Evolutionary conservation across 2,888 invertebrate species (phyloP), one percentile per base, ranked within the genome.

Genomic region (Mallateleia sp.): DNA sequence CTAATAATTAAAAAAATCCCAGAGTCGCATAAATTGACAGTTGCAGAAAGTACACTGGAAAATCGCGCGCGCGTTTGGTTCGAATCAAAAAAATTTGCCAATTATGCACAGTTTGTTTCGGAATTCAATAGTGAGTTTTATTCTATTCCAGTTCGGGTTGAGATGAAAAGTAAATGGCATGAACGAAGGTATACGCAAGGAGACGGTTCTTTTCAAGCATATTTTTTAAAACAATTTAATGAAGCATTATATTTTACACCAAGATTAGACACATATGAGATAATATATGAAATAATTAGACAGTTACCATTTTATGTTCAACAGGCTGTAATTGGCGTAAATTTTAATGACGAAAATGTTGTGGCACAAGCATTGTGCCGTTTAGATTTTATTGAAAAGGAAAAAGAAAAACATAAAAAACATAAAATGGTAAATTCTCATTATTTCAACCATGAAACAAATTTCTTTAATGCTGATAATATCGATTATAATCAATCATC

Each of bases 1-100:
- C 50, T 66, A 50, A 14, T 3, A 4, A n/a, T 50, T 15, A 66
- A 50, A 18, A 47, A 28, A 28, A n/a, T 47, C 11, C 15, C 25
- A 7, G 66, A 66, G 20, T 14, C 47, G 4, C 50, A 66, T 18
- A 66, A 66, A 50, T 50, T 66, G 18, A 28, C 50, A 32, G 28
- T 66, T n/a, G n/a, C 50, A 1, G 66, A 66, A 28, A 66, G 45
- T n/a, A 28, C 50, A 0, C 22, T 66, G 20, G 50, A 50, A 20
- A 20, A 18, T 2, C 15, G 50, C 28, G 6, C 66, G 9, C 45
- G 18, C 4, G 25, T 66, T 1, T 66, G 66, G 66, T 66, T 24
- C 24, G 32, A 28, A 7, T n/a, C 32, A 9, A 38, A 38, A 38
- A 38, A 6, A 2, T 38, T 38, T 11, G 14, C 38, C 5, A 2